Base-by-base conservation (phyloP, 2,888 invertebrate species). In the Tetragonula carbonaria region DNA sequence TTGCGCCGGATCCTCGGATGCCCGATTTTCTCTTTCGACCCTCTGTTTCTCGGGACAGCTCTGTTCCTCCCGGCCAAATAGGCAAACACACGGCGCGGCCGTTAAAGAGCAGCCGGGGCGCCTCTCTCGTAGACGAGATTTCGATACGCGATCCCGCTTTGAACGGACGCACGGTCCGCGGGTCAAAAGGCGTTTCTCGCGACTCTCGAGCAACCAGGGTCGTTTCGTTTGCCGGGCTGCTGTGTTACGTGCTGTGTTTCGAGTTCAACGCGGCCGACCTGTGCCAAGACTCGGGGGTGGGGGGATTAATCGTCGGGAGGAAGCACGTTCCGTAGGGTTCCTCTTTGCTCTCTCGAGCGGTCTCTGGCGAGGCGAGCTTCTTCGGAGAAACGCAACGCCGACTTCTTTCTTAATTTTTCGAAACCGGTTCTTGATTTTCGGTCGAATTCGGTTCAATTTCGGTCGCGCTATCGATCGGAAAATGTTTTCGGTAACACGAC, bases 141-240 rank as follows among this genome's bases (percentile, higher is more conserved):
- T 63, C 70, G 77, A 77, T 51, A 33, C 51, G 38, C 59, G 71
- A 72, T 81, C 72, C 45, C 53, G 38, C 80, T 77, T 78, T 81
- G 78, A 78, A 59, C 80, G 66, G 66, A 65, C 38, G 71, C 71
- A 67, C 67, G 65, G 75, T 75, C 53, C 67, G 75, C 55, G 66
- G 38, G 73, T 74, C 73, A 74, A 74, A 74, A 63, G 73, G 28
- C 4, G 45, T 18, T 18, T 8, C 45, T 45, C 45, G 73, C 23
- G 45, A 28, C 13, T 50, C 59, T 50, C 59, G 38, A 38, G 33
- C 14, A 45, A 0, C 2, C 18, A 2, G 50, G 18, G 16, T 38
- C 59, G 38, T 45, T 59, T 16, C 59, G 72, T 73, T 73, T 50
- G 73, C 50, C 21, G 18, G 62, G 8, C 13, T 21, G 50, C 33